Evolutionary conservation across 1,140 invertebrate genomes (phyloP).

Genomic region (Saccostrea glomerata): DNA sequence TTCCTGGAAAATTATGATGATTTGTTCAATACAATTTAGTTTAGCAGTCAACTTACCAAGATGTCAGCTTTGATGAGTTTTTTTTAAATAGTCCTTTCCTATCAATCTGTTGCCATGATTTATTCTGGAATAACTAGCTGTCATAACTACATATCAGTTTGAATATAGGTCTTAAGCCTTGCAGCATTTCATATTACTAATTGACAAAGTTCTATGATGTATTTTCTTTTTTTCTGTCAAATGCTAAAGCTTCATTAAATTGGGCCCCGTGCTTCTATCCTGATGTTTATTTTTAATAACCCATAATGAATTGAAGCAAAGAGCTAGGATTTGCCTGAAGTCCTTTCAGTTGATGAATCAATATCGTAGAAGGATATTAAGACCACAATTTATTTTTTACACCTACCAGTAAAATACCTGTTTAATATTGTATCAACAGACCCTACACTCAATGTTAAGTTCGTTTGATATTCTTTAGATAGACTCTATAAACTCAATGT

Average conservation of each 20-base stretch:
- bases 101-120: neutral
- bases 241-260: neutral
- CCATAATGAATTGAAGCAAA: slow-evolving; percentile 29
- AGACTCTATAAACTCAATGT: no score
- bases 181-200: neutral
- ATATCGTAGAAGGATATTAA: neutral
- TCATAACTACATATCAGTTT: neutral
- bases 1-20: no score
- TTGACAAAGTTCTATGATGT: neutral
- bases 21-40: no score
- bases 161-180: neutral
- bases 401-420: no score
- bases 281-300: slow-evolving; percentile 28
- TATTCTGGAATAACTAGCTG: neutral
- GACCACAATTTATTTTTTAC: neutral
- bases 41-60: neutral
- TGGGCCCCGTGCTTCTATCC: neutral
- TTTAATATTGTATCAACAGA: no score
- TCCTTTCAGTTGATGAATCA: neutral
- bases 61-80: neutral
- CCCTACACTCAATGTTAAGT: no score
- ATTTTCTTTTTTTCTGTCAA: neutral
- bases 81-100: neutral
- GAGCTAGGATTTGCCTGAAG: neutral
- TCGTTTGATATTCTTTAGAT: no score